These are phyloP conservation scores for Amblyornis subalaris DNA, from an alignment of 2,113 vertebrate genomes.

Conservation along the genomic window DNA sequence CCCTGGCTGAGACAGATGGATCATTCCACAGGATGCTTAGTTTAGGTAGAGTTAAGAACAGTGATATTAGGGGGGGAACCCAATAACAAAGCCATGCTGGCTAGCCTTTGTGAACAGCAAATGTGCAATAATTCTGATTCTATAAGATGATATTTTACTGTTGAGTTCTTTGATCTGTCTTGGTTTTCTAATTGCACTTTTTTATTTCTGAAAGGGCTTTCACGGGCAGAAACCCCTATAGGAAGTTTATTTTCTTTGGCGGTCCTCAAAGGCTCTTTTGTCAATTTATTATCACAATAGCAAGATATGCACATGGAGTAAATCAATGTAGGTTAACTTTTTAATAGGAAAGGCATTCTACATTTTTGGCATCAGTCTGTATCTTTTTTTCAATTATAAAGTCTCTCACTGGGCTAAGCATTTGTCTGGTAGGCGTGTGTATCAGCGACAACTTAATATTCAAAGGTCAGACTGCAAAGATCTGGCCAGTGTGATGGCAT, in stretches of 20 bases:
- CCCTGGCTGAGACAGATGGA: background rate
- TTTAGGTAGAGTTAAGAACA: background rate
- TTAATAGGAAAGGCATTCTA: slow-evolving; percentile 28
- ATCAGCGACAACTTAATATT: slow-evolving; percentile 30
- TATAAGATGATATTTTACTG: background rate
- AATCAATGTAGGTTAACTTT: slow-evolving; percentile 40
- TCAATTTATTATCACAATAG: slow-evolving; percentile 44
- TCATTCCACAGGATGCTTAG: background rate
- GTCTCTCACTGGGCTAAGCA: slow-evolving; percentile 21
- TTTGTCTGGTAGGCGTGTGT: background rate
- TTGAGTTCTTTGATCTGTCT: background rate
- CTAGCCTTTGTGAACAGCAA: background rate
- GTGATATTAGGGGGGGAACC: background rate
- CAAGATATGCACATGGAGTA: background rate
- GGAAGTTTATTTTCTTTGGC: background rate
- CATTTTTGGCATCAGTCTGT: background rate
- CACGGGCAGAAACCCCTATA: background rate
- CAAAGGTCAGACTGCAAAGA: slow-evolving; percentile 53
- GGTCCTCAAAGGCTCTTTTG: slow-evolving; percentile 2
- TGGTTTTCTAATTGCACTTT: background rate
- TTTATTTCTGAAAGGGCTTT: background rate
- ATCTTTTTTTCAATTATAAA: slow-evolving; percentile 34
- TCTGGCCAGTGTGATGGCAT: background rate
- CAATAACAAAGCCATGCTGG: background rate
- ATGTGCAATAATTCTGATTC: background rate